Evolutionary conservation across 2,888 invertebrate species (phyloP), one percentile per base, ranked within the genome.

Genomic region (Drosophila setosimentum): DNA sequence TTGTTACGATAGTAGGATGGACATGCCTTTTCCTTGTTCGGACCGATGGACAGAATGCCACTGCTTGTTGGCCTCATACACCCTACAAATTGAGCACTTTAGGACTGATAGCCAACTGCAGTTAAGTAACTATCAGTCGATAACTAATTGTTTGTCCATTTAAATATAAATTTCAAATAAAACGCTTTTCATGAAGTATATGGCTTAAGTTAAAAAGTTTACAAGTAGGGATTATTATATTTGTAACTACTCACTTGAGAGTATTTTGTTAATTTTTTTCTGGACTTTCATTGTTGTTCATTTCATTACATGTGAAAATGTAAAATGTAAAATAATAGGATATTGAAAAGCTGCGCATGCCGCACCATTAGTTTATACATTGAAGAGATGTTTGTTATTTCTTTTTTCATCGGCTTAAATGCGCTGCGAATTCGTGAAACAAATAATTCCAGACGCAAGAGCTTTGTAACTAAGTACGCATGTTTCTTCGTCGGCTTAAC

Each of bases 361-460:
- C 42, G 4, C n/a, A 16, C 4, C 1, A 3, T 29, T 27, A 33
- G 35, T 57, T 33, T 27, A n/a, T 8, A 45, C 10, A 33, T 54
- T 48, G n/a, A 21, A 24, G 37, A 76, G 69, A 35, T 59, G 71
- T 76, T 69, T 76, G 77, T 62, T 67, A 67, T 66, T 74, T 60
- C 35, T 53, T 66, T 50, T 73, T 73, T 62, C 61, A 32, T 48
- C 51, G 45, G 37, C 61, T 72, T 72, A 68, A 90, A 85, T 73
- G 79, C 79, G 83, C 91, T 80, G 82, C 85, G 80, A 89, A 87
- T 88, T 91, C 91, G 92, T 92, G 92, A 92, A 85, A 88, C 89
- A 85, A 85, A 85, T 86, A 85, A 83, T 77, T 81, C 54, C 53
- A 79, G 83, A 72, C 79, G 70, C 76, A 82, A 79, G 84, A 79